Conservation (phyloP, 2,113 vertebrate species). For the Stigmatopora nigra region DNA sequence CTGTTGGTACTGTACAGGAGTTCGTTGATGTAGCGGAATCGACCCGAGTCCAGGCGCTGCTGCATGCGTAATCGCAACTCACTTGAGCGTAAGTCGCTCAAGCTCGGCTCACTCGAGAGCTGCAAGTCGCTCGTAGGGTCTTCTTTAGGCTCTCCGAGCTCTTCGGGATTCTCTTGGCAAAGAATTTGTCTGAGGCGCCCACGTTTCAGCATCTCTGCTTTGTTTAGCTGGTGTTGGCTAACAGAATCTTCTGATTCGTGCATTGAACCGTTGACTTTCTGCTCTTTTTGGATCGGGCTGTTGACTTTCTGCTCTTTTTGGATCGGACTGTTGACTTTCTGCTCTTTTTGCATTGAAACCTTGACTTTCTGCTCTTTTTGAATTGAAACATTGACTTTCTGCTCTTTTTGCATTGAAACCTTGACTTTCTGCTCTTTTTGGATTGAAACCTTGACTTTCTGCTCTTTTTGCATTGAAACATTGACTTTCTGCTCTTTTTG, state of each 20-base stretch:
- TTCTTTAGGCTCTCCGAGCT: slow-evolving; percentile 8
- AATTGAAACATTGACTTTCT: no score
- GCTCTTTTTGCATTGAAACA: slow-evolving; percentile 5
- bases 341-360: no score
- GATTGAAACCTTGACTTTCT: slow-evolving; percentile 1
- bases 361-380: no score
- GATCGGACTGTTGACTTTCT: no score
- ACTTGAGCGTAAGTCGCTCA: slow-evolving; percentile 17
- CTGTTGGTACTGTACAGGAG: slow-evolving; percentile 79
- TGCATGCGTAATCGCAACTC: slow-evolving; percentile 77
- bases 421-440: no score
- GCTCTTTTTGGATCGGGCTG: no score
- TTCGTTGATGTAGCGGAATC: slow-evolving; percentile 88
- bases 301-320: no score
- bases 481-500: neutral
- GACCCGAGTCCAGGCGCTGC: slow-evolving; percentile 75
- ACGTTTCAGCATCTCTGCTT: slow-evolving; percentile 30
- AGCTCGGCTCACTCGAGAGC: no score
- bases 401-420: no score
- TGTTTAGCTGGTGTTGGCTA: slow-evolving; percentile 24
- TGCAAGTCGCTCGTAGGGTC: slow-evolving; percentile 66
- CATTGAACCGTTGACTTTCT: slow-evolving; percentile 1
- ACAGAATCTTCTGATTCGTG: slow-evolving; percentile 2
- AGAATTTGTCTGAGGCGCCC: slow-evolving; percentile 53
- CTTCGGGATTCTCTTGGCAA: neutral